Evolutionary conservation across 2,113 vertebrate genomes (phyloP), one percentile per base, ranked within the genome.

Genomic region (Orthochromis malagaraziensis): DNA sequence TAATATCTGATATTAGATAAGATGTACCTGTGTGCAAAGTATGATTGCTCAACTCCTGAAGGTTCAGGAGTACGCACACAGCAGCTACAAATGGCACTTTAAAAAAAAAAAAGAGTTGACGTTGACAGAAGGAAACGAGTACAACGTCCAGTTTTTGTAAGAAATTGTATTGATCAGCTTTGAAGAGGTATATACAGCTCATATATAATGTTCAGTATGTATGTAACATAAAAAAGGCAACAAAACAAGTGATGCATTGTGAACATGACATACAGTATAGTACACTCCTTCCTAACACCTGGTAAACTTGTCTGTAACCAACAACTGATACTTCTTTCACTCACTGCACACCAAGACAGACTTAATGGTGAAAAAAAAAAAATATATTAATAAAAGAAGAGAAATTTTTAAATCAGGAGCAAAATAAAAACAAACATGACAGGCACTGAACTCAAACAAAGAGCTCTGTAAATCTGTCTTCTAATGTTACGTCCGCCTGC

Each of bases 151-250:
- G 21, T 19, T 87, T 93, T 92, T 85, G 83, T 91, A 94, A 94
- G 90, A 96, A 94, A 95, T 70, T 35, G 58, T 86, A 90, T 96
- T 96, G 90, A 93, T 92, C 90, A 77, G 87, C 90, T 87, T 90
- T 31, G 81, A 84, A 92, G 87, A 92, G 82, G 82, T 93, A 93
- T 93, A 85, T 94, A 96, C 90, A 94, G 79, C 81, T 89, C 89
- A 89, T 89, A 91, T 88, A 91, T 87, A 92, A 89, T 29, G 53
- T 82, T 87, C 79, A 87, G 83, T 83, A 89, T 89, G 91, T 73
- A 87, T 24, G 63, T 35, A 90, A 92, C 92, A 89, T 87, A 87
- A 87, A 88, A 94, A 91, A 90, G 82, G 88, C 89, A 93, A 91
- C 86, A 90, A 81, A 93, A 87, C 82, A 84, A 75, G 79, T 86